Conservation (phyloP, 2,797 vertebrate genomes). For the Hylomyscus alleni region DNA sequence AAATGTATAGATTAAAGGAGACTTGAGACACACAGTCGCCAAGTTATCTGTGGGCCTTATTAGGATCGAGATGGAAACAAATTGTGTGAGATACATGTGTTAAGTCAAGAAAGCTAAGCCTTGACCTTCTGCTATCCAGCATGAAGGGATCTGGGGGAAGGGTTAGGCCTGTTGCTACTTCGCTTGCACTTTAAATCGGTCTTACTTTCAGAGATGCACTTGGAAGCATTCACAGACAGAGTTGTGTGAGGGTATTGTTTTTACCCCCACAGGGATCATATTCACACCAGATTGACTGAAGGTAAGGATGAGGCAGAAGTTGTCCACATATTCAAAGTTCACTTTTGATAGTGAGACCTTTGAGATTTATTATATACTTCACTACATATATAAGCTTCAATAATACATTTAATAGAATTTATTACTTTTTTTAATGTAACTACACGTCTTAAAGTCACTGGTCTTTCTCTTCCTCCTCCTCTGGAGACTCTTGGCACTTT, state of each 20-base stretch:
- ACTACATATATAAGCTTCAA: not conserved
- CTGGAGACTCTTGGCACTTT: not conserved
- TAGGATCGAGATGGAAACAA: conserved; percentile 38
- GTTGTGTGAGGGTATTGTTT: not conserved
- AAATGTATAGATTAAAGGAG: conserved; percentile 52
- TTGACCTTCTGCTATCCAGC: not conserved
- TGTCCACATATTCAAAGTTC: not conserved
- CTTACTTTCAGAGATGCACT: conserved; percentile 38
- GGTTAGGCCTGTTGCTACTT: conserved; percentile 9
- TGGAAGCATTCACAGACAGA: conserved; percentile 41
- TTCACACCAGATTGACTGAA: not conserved
- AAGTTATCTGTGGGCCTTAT: conserved; percentile 17
- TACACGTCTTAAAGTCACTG: not conserved
- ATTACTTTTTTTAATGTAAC: not conserved
- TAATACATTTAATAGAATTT: conserved; percentile 14
- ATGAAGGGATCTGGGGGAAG: not conserved
- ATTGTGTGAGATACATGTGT: not conserved
- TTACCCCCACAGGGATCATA: not conserved
- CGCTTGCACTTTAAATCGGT: not conserved
- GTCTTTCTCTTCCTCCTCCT: not conserved
- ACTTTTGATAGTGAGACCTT: not conserved
- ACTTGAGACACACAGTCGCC: not conserved
- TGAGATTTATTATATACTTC: not conserved
- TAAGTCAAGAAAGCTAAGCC: conserved; percentile 36
- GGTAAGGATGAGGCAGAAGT: not conserved